Percentiles rank a stretch among this genome's conserved stretches.
Evolutionary conservation across 2,113 vertebrate species (phyloP).

Genomic region (Psammodynastes pulverulentus): DNA sequence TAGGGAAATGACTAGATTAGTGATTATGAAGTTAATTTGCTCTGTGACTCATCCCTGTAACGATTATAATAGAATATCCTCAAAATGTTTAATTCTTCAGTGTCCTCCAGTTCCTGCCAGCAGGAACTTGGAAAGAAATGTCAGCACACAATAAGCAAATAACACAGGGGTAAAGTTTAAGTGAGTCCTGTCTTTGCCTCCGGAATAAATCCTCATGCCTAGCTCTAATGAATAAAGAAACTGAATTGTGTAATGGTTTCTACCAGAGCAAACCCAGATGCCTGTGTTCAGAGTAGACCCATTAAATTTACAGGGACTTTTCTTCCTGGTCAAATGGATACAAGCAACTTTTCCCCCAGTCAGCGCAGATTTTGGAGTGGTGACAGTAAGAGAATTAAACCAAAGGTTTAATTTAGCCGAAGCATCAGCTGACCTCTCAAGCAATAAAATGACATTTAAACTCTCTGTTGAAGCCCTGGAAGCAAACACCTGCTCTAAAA

Average conservation of each 20-base stretch:
- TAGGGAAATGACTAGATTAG: not conserved
- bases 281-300: not conserved
- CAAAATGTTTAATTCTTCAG: not conserved
- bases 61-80: fast-evolving
- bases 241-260: not conserved
- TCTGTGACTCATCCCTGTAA: not conserved
- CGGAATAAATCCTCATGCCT: not conserved
- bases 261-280: no score
- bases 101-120: fast-evolving
- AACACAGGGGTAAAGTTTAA: not conserved
- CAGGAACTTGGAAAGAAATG: fast-evolving
- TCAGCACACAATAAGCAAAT: not conserved
- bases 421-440: not conserved
- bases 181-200: fast-evolving
- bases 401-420: not conserved
- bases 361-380: not conserved
- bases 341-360: not conserved
- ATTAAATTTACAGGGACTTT: not conserved
- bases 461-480: not conserved
- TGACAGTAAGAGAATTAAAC: not conserved
- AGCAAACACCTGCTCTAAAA: not conserved
- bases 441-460: not conserved
- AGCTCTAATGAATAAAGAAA: not conserved
- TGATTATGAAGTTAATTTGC: fast-evolving
- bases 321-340: not conserved